Conservation (phyloP, 2,113 vertebrate genomes). For the Donacobius atricapilla region DNA sequence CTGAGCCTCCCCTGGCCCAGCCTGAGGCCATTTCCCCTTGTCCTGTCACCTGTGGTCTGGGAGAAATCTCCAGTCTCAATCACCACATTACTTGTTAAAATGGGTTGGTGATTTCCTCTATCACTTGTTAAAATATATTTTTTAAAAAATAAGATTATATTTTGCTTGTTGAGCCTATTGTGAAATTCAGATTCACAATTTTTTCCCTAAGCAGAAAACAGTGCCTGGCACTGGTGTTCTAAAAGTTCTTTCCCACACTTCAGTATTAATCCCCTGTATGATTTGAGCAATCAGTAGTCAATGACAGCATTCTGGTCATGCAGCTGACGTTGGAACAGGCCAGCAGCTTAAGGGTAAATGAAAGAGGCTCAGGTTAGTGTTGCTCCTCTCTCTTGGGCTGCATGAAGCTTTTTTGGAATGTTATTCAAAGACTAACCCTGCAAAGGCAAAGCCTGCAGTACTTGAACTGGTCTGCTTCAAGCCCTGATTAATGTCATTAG, state of each 20-base stretch:
- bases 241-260: background rate
- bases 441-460: background rate
- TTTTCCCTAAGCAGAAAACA: background rate
- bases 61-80: background rate
- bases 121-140: background rate
- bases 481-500: conserved; percentile 51
- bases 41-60: background rate
- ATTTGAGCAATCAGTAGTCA: background rate
- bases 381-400: background rate
- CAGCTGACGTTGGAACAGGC: background rate
- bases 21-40: fast-evolving
- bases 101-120: background rate
- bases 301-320: background rate
- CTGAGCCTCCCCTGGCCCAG: background rate
- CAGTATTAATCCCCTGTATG: background rate
- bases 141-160: background rate
- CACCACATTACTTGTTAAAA: background rate
- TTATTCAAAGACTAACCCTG: background rate
- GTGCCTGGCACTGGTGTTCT: background rate
- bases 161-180: background rate
- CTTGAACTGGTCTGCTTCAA: conserved; percentile 52
- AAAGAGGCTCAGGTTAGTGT: background rate
- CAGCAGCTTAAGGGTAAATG: background rate
- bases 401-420: background rate
- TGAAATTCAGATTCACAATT: background rate